Percentiles rank a stretch among this genome's conserved stretches.
Conservation (phyloP, 2,113 vertebrate genomes). For the Python bivittatus region DNA sequence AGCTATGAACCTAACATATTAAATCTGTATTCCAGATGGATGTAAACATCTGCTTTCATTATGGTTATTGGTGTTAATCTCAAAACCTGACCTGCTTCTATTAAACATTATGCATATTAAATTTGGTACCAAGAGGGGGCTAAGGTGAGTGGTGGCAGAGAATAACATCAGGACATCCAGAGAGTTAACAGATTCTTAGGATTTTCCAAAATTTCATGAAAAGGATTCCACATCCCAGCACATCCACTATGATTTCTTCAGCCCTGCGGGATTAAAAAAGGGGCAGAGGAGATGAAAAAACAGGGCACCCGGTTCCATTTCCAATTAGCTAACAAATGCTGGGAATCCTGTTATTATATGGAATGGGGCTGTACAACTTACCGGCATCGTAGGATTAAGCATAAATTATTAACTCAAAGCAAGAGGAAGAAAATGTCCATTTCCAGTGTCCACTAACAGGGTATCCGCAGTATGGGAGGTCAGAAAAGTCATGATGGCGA, state of each 20-base stretch:
- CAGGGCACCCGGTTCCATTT: background rate
- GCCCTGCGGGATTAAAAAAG: background rate
- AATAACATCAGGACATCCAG: conserved; percentile 24
- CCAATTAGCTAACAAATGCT: conserved; percentile 38
- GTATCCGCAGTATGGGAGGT: no score
- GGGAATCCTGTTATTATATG: background rate
- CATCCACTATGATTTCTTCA: conserved; percentile 22
- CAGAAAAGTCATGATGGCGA: no score
- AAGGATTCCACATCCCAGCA: background rate
- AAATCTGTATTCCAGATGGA: conserved; percentile 74
- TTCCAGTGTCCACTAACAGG: no score
- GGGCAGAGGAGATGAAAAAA: background rate
- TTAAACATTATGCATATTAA: conserved; percentile 76
- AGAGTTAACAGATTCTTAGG: conserved; percentile 22
- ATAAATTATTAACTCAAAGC: background rate
- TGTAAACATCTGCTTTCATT: conserved; percentile 81
- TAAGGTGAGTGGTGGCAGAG: conserved; percentile 17
- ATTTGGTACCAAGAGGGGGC: conserved; percentile 50
- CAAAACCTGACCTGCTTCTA: conserved; percentile 76
- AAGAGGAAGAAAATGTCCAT: no score
- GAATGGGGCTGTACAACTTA: conserved; percentile 3
- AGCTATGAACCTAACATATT: conserved; percentile 71
- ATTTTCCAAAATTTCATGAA: background rate
- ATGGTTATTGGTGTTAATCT: conserved; percentile 79
- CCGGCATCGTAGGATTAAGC: conserved; percentile 59